These are phyloP conservation scores for Forpus xanthops DNA, from an alignment of 2,797 vertebrate species.

Conservation along the genomic window DNA sequence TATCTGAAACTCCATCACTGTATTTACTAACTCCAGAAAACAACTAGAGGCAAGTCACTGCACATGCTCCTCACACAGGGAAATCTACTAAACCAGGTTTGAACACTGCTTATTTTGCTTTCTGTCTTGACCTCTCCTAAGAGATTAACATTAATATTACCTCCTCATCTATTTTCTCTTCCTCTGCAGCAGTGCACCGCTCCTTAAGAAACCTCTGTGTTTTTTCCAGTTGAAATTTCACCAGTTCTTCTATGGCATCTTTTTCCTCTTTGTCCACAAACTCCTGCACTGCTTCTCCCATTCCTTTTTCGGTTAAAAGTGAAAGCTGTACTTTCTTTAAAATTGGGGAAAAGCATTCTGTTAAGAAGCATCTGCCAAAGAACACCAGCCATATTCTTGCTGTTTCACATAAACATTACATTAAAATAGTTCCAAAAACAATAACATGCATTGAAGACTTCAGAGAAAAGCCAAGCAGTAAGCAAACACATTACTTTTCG, in stretches of 20 bases:
- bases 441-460: background rate
- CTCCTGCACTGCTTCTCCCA: slow-evolving; percentile 97
- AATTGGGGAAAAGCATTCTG: background rate
- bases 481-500: background rate
- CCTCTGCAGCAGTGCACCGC: slow-evolving; percentile 83
- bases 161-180: slow-evolving; percentile 93
- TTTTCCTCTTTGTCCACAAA: slow-evolving; percentile 98
- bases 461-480: background rate
- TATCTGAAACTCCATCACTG: background rate
- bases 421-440: background rate
- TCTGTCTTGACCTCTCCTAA: background rate
- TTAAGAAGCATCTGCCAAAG: background rate
- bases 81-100: background rate
- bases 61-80: background rate
- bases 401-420: background rate
- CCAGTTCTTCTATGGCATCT: slow-evolving; percentile 93
- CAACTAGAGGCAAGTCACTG: background rate
- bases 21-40: background rate
- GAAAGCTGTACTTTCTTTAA: slow-evolving; percentile 91
- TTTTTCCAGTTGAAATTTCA: slow-evolving; percentile 94
- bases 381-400: background rate
- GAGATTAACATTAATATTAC: slow-evolving; percentile 41
- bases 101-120: background rate
- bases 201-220: slow-evolving; percentile 91
- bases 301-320: slow-evolving; percentile 92